These are phyloP conservation scores for Ptychobarbus kaznakovi DNA, from an alignment of 2,797 vertebrate genomes.

Conservation along the genomic window DNA sequence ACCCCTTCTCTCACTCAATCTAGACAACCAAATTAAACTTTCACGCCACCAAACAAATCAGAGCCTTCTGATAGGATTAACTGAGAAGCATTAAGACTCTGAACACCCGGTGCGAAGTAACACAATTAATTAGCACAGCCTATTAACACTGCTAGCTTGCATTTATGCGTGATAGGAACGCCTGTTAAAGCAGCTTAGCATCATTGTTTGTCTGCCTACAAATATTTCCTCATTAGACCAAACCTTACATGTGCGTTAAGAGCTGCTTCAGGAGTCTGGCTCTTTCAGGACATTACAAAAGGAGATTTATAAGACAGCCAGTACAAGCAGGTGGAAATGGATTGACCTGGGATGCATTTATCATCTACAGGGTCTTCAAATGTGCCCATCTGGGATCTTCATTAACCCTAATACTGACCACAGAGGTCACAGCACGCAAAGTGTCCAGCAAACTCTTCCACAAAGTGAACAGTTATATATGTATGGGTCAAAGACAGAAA, in stretches of 20 bases:
- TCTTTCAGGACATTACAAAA: slow-evolving; percentile 28
- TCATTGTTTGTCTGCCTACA: slow-evolving; percentile 36
- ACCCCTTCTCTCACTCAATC: neutral
- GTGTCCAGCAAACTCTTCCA: neutral
- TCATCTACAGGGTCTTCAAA: neutral
- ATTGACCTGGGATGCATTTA: neutral
- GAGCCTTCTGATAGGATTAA: slow-evolving; percentile 25
- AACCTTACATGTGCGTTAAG: neutral
- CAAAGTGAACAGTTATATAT: neutral
- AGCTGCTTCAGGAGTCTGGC: neutral
- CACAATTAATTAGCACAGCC: slow-evolving; percentile 34
- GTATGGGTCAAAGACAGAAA: no score
- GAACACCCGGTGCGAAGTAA: slow-evolving; percentile 8
- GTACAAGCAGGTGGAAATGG: slow-evolving; percentile 2
- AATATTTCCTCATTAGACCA: slow-evolving; percentile 28
- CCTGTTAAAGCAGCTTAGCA: slow-evolving; percentile 39
- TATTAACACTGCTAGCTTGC: slow-evolving; percentile 41
- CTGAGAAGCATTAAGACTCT: slow-evolving; percentile 30
- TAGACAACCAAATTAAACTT: slow-evolving; percentile 28
- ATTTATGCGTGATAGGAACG: slow-evolving; percentile 14
- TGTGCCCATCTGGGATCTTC: neutral
- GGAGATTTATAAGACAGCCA: neutral
- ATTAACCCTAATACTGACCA: no score
- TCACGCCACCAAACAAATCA: slow-evolving; percentile 8
- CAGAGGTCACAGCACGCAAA: neutral